phyloP scores from a whole-genome alignment of 2,888 invertebrate genomes.

The Melanchra persicariae region DNA sequence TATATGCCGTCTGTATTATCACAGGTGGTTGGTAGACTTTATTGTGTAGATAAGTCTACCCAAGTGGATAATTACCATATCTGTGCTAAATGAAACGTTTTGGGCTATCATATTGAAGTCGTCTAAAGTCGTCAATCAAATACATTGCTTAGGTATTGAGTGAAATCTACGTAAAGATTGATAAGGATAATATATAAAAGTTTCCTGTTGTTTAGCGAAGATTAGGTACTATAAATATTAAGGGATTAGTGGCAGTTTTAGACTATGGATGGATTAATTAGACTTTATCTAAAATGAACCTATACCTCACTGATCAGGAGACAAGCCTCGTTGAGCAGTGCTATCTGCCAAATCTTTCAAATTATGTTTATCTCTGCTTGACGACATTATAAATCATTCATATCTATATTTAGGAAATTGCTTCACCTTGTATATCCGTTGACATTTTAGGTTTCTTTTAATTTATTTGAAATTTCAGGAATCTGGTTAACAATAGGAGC shows the following conservation, averaged over 20 bases:
- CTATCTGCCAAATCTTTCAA: not conserved
- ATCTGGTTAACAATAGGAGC: not conserved
- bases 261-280: not conserved
- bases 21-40: too few species aligned
- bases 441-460: not conserved
- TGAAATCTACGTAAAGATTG: not conserved
- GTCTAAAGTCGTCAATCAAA: too few species aligned
- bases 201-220: too few species aligned
- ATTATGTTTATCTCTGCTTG: too few species aligned
- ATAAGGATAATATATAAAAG: conserved; percentile 1
- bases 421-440: not conserved
- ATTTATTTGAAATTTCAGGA: not conserved
- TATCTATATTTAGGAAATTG: not conserved
- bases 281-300: not conserved
- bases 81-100: conserved; percentile 14
- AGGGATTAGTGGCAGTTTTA: conserved; percentile 1
- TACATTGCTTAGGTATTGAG: not conserved
- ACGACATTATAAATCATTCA: too few species aligned
- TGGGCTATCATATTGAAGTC: conserved; percentile 36
- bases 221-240: too few species aligned
- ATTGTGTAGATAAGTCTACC: conserved; percentile 2
- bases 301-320: too few species aligned
- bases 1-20: too few species aligned
- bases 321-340: not conserved
- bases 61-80: conserved; percentile 3